Evolutionary conservation across 2,888 invertebrate genomes (phyloP).

Genomic region (Timandra comae): DNA sequence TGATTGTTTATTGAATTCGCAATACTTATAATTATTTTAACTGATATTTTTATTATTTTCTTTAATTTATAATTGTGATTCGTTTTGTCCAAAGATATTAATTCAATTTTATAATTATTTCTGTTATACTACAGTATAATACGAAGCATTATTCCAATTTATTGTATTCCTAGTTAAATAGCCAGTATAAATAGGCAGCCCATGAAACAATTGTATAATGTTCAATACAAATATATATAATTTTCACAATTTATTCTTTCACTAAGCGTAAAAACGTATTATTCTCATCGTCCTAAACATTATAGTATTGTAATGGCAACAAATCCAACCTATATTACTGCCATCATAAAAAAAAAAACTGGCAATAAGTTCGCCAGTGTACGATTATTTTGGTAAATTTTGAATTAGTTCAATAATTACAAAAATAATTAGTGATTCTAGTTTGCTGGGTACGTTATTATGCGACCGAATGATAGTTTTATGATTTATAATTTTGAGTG

Average conservation of each 20-base stretch:
- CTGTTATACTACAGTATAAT: constrained; percentile 36
- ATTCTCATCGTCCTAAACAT: not conserved
- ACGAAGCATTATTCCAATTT: constrained; percentile 11
- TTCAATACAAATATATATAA: no score
- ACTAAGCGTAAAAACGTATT: constrained; percentile 3
- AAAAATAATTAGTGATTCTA: no score
- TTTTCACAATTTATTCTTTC: no score
- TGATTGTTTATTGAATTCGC: not conserved
- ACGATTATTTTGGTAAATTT: constrained; percentile 17
- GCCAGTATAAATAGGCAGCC: no score
- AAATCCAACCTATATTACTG: constrained; percentile 18
- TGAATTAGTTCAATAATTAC: constrained; percentile 1
- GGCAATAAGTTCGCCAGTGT: constrained; percentile 34
- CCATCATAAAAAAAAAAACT: constrained; percentile 27
- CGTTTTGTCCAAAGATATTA: constrained; percentile 45
- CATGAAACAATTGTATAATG: no score
- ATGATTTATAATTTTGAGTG: no score
- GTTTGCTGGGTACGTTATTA: no score
- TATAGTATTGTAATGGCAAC: constrained; percentile 21
- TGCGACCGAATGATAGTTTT: no score
- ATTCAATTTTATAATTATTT: constrained; percentile 17
- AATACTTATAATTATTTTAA: not conserved
- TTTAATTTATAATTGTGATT: constrained; percentile 34
- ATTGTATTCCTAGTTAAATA: no score
- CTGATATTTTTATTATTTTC: constrained; percentile 13